Percentiles rank a stretch among this genome's conserved stretches.
Conservation (phyloP, 2,797 vertebrate genomes). For the Alauda arvensis region DNA sequence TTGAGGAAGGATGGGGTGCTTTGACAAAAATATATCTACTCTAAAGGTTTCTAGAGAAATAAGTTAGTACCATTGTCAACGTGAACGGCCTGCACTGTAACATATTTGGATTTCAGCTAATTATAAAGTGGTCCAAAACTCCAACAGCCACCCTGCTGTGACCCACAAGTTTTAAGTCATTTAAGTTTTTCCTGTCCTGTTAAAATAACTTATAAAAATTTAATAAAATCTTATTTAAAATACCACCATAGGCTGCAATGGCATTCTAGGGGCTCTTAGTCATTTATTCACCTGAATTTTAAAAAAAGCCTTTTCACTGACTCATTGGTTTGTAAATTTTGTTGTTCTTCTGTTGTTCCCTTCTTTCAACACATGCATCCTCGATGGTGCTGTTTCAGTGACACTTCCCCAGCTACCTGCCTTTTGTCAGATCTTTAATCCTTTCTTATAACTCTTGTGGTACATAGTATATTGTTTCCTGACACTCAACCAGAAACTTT, state of each 20-base stretch:
- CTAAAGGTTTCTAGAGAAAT: conserved; percentile 71
- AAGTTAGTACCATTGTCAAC: conserved; percentile 79
- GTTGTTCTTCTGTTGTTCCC: conserved; percentile 47
- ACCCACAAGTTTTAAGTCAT: conserved; percentile 63
- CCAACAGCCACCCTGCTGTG: conserved; percentile 67
- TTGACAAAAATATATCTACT: conserved; percentile 79
- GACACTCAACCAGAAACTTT: conserved; percentile 66
- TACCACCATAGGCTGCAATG: conserved; percentile 45
- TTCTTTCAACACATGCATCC: conserved; percentile 31
- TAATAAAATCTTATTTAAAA: conserved; percentile 75
- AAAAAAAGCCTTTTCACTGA: conserved; percentile 57
- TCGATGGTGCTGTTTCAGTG: conserved; percentile 37
- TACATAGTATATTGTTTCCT: conserved; percentile 58
- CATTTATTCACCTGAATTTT: conserved; percentile 55
- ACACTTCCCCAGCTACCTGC: conserved; percentile 45
- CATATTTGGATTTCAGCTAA: conserved; percentile 77
- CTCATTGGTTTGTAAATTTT: conserved; percentile 28
- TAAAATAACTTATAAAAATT: conserved; percentile 75
- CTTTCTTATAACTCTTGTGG: conserved; percentile 42
- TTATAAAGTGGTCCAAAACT: conserved; percentile 76
- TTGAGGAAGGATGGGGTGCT: conserved; percentile 67
- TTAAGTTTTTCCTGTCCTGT: conserved; percentile 49
- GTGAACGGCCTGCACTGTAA: conserved; percentile 74
- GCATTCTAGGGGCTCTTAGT: conserved; percentile 55
- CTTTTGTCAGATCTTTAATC: conserved; percentile 27